Conservation (phyloP, 2,888 invertebrate genomes). For the Lithophane ornitopus region DNA sequence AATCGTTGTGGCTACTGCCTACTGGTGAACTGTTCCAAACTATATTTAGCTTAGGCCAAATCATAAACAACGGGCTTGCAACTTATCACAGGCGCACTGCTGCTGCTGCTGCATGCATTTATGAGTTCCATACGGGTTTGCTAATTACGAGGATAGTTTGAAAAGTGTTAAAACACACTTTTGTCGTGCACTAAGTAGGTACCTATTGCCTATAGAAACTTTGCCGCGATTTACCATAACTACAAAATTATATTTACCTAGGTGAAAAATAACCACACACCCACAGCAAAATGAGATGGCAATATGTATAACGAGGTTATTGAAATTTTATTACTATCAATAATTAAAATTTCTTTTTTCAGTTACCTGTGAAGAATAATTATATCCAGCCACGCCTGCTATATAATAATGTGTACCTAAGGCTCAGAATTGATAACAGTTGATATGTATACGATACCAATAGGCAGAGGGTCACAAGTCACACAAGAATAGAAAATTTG, state of each 20-base stretch:
- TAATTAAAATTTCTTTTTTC: neutral
- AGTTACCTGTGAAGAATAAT: neutral
- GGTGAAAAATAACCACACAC: neutral
- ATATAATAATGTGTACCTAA: too few relatives aligned
- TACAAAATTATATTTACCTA: too few relatives aligned
- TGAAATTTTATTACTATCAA: neutral
- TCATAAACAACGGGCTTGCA: conserved; percentile 49
- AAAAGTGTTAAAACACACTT: neutral
- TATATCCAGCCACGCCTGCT: too few relatives aligned
- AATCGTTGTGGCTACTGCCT: conserved; percentile 6
- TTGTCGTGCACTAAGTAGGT: too few relatives aligned
- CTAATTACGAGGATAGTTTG: conserved; percentile 20
- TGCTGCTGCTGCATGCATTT: conserved; percentile 46
- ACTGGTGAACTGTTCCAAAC: conserved; percentile 14
- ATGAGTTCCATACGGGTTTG: conserved; percentile 41
- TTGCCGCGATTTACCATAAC: neutral
- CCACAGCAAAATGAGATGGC: neutral
- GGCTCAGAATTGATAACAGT: too few relatives aligned
- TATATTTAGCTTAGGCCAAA: conserved; percentile 32
- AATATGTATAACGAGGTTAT: neutral
- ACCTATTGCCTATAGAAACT: neutral
- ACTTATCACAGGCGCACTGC: conserved; percentile 42
- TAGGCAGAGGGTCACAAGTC: too few relatives aligned
- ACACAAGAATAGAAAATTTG: too few relatives aligned
- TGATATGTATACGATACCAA: too few relatives aligned